These are phyloP conservation scores for Hippocampus comes DNA, from an alignment of 2,113 vertebrate species.

Conservation along the genomic window DNA sequence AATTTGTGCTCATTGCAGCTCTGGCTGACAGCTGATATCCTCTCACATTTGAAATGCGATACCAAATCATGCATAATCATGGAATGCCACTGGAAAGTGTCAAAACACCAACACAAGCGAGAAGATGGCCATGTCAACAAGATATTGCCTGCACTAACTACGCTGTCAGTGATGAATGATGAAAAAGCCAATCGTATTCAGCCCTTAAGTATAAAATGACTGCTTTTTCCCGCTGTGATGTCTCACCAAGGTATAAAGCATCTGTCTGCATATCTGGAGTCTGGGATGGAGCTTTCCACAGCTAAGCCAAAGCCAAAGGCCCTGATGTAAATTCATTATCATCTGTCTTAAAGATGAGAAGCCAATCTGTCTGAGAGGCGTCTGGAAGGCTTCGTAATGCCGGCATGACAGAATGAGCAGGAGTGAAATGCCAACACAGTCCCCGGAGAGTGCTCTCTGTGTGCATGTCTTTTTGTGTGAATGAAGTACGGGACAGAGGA, in stretches of 20 bases:
- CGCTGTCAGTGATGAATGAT: constrained; percentile 18
- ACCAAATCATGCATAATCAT: constrained; percentile 24
- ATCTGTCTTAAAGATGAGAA: constrained; percentile 66
- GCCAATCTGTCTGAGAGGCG: constrained; percentile 71
- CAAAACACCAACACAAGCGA: constrained; percentile 4
- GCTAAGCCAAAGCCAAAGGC: constrained; percentile 59
- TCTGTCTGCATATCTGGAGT: constrained; percentile 55
- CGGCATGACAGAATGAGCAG: constrained; percentile 57
- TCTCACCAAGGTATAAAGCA: constrained; percentile 51
- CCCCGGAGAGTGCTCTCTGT: constrained; percentile 35
- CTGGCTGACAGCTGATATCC: constrained; percentile 22
- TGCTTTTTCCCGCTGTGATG: constrained; percentile 49
- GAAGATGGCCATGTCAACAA: constrained; percentile 12
- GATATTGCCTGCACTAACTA: constrained; percentile 20
- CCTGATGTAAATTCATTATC: constrained; percentile 69
- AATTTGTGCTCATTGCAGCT: background rate
- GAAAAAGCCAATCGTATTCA: constrained; percentile 37
- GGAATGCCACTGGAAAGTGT: constrained; percentile 5
- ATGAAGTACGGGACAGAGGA: constrained; percentile 4
- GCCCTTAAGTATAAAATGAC: constrained; percentile 12
- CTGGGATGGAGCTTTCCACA: constrained; percentile 56
- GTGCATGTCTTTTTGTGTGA: constrained; percentile 13
- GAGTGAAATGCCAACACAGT: constrained; percentile 54
- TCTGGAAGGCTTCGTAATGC: constrained; percentile 50
- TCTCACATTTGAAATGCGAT: constrained; percentile 14